Conservation (phyloP, 2,797 vertebrate species). For the Iguana delicatissima region DNA sequence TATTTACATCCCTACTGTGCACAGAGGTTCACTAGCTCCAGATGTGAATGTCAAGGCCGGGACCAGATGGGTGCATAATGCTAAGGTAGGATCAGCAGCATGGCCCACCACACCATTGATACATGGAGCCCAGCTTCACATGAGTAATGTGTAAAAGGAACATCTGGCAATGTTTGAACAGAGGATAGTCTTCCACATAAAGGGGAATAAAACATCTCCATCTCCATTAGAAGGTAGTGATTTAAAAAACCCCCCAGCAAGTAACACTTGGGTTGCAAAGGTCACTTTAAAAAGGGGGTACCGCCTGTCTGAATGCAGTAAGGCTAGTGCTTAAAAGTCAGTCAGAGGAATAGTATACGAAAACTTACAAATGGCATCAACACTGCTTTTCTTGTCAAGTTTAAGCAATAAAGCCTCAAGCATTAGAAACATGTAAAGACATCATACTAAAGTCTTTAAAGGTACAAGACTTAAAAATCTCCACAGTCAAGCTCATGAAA, state of each 20-base stretch:
- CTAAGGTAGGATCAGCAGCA: not conserved
- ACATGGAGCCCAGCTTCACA: not conserved
- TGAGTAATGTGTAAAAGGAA: not conserved
- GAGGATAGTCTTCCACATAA: constrained; percentile 52
- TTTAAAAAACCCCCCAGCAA: constrained; percentile 74
- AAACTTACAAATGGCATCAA: constrained; percentile 85
- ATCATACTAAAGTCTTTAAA: constrained; percentile 80
- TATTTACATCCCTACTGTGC: too few species aligned
- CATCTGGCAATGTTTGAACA: not conserved
- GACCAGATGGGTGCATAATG: not conserved
- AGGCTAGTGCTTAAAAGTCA: constrained; percentile 81
- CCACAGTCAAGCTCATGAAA: constrained; percentile 76
- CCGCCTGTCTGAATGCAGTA: constrained; percentile 82
- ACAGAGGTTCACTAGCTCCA: not conserved
- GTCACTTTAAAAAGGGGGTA: constrained; percentile 86
- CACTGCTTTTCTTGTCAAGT: constrained; percentile 76
- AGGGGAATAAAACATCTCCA: constrained; percentile 67
- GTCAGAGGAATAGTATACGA: constrained; percentile 81
- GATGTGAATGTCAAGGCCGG: too few species aligned
- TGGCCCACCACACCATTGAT: not conserved
- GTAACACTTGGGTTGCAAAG: constrained; percentile 87
- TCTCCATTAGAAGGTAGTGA: constrained; percentile 67
- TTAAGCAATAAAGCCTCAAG: constrained; percentile 79
- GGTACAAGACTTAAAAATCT: constrained; percentile 82
- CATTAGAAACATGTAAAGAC: constrained; percentile 83